phyloP scores from a whole-genome alignment of 92 coral and sea anemone species.

The Actinernus sp. region DNA sequence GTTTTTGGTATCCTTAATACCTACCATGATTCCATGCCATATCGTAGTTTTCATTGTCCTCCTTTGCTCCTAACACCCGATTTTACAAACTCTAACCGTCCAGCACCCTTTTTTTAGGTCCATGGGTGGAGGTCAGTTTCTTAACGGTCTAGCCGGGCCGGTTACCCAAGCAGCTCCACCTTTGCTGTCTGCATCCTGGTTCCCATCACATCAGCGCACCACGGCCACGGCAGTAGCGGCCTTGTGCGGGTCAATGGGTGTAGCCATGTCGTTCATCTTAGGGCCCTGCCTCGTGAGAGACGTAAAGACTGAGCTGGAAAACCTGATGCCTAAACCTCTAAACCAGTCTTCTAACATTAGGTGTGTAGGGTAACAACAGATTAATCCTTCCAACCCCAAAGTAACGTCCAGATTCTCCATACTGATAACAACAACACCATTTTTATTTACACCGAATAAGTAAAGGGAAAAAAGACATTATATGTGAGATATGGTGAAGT shows the following conservation, averaged over 20 bases:
- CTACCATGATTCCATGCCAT: too few species aligned
- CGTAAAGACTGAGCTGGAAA: conserved; percentile 62
- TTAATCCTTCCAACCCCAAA: too few species aligned
- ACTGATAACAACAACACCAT: too few species aligned
- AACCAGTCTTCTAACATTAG: conserved; percentile 69
- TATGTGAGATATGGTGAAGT: too few species aligned
- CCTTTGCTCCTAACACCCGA: too few species aligned
- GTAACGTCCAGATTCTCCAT: too few species aligned
- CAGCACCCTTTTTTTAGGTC: conserved; percentile 57
- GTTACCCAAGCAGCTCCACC: conserved; percentile 99
- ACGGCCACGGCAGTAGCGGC: conserved; percentile 98
- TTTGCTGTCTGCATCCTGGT: conserved; percentile 94
- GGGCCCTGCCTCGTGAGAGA: conserved; percentile 90
- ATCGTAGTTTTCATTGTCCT: too few species aligned
- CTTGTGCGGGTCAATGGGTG: conserved; percentile 94
- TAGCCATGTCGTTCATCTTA: conserved; percentile 91
- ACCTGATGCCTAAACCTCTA: conserved; percentile 46
- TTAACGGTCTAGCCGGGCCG: conserved; percentile 98
- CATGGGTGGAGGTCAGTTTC: conserved; percentile 94
- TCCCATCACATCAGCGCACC: conserved; percentile 94
- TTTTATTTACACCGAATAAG: too few species aligned
- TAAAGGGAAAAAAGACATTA: too few species aligned
- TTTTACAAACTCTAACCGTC: not conserved
- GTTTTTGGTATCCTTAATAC: too few species aligned
- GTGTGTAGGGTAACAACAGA: too few species aligned